Evolutionary conservation across 2,797 vertebrate species (phyloP).

Genomic region (Fistularia tabacaria): DNA sequence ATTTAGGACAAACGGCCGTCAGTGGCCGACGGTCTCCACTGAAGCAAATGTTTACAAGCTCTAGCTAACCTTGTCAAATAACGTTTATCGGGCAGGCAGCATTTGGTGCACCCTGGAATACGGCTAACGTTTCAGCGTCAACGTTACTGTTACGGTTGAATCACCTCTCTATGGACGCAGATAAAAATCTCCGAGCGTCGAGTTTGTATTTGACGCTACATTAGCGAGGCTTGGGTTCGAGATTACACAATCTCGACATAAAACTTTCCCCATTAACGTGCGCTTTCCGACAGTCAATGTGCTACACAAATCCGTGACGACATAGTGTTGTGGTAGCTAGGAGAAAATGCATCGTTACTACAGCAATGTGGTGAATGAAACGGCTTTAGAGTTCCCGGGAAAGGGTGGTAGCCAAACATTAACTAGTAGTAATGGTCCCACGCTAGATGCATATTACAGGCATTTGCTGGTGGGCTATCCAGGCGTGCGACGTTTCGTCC

Average conservation of each 20-base stretch:
- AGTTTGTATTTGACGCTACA: neutral
- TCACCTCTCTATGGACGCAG: neutral
- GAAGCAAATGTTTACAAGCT: neutral
- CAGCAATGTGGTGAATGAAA: conserved; percentile 12
- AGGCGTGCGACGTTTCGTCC: conserved; percentile 8
- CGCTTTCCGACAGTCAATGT: conserved; percentile 6
- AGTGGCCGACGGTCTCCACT: too few relatives aligned
- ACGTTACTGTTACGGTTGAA: conserved; percentile 6
- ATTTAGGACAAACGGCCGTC: neutral
- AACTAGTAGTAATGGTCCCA: neutral
- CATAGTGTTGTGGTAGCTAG: conserved; percentile 41
- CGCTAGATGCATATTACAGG: neutral
- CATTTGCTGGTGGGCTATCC: neutral
- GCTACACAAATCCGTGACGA: conserved; percentile 48
- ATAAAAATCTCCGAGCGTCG: too few relatives aligned
- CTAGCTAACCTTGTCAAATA: conserved; percentile 13
- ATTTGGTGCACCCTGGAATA: conserved; percentile 27
- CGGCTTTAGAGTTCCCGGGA: conserved; percentile 17
- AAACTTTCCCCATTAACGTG: conserved; percentile 32
- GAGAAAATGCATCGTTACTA: conserved; percentile 11
- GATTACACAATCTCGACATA: neutral
- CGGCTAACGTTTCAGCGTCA: conserved; percentile 8
- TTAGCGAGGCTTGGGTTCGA: neutral
- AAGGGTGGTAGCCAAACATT: conserved; percentile 30
- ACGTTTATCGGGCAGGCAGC: conserved; percentile 10